Conservation (phyloP, 2,113 vertebrate species). For the zebrafish (Danio rerio) region GRCz12tu NC_133200.1:35842501-35843000, state of each 20-base stretch:
- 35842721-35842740: slow-evolving; percentile 63
- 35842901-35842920: too few relatives aligned
- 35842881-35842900: too few relatives aligned
- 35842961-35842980: too few relatives aligned
- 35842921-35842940: too few relatives aligned
- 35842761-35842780: slow-evolving; percentile 50
- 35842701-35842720: slow-evolving; percentile 77
- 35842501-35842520: slow-evolving; percentile 75
- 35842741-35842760: slow-evolving; percentile 4
- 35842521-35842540: slow-evolving; percentile 75
- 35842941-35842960: too few relatives aligned
- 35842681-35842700: slow-evolving; percentile 78
- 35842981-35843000: too few relatives aligned
- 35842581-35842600: slow-evolving; percentile 82
- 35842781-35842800: slow-evolving; percentile 37
- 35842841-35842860: not conserved
- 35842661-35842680: slow-evolving; percentile 74
- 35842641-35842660: slow-evolving; percentile 75
- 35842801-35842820: slow-evolving; percentile 2
- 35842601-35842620: slow-evolving; percentile 75
- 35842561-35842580: slow-evolving; percentile 87
- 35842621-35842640: slow-evolving; percentile 73
- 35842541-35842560: slow-evolving; percentile 70
- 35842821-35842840: not conserved
- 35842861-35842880: too few relatives aligned